A percentile compares a stretch with the other conserved stretches of the same genome.
phyloP scores from a whole-genome alignment of 2,113 vertebrate genomes.

The Thamnaconus septentrionalis region DNA sequence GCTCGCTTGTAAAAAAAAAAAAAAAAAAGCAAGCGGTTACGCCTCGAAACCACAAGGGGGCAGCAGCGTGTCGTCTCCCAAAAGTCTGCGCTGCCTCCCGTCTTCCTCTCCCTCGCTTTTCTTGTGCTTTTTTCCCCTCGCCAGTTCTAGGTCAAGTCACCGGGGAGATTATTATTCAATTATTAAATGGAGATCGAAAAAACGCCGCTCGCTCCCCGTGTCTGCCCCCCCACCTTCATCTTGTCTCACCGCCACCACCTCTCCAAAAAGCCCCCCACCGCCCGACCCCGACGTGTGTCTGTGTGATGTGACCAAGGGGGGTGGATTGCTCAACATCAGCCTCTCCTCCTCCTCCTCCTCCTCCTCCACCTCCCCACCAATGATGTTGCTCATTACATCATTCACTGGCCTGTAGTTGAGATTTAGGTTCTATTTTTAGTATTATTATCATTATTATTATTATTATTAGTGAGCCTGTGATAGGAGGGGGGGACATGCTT shows the following conservation, averaged over 20 bases:
- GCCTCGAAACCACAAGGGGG: slow-evolving; percentile 65
- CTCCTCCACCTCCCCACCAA: slow-evolving; percentile 13
- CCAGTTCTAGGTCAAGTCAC: slow-evolving; percentile 81
- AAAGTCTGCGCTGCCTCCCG: too few relatives aligned
- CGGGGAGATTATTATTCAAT: slow-evolving; percentile 84
- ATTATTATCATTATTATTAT: too few relatives aligned
- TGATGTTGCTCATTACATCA: slow-evolving; percentile 51
- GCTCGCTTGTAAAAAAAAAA: neutral
- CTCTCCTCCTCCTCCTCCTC: slow-evolving; percentile 11
- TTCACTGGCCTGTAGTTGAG: slow-evolving; percentile 48
- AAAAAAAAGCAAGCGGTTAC: slow-evolving; percentile 33
- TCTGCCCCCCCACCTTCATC: neutral
- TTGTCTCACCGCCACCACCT: neutral
- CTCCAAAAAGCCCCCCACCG: too few relatives aligned
- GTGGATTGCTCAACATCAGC: slow-evolving; percentile 46
- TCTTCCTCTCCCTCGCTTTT: neutral
- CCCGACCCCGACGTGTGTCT: neutral
- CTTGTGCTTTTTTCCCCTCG: slow-evolving; percentile 34
- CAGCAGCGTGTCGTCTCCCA: slow-evolving; percentile 61
- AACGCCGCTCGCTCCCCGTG: slow-evolving; percentile 52
- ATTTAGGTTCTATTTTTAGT: slow-evolving; percentile 21
- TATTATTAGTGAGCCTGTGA: neutral
- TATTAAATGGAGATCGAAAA: slow-evolving; percentile 83
- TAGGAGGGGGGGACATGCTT: too few relatives aligned
- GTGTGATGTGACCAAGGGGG: slow-evolving; percentile 20